These are phyloP conservation scores for Ia io DNA, from an alignment of 2,113 vertebrate genomes.

Conservation along the genomic window DNA sequence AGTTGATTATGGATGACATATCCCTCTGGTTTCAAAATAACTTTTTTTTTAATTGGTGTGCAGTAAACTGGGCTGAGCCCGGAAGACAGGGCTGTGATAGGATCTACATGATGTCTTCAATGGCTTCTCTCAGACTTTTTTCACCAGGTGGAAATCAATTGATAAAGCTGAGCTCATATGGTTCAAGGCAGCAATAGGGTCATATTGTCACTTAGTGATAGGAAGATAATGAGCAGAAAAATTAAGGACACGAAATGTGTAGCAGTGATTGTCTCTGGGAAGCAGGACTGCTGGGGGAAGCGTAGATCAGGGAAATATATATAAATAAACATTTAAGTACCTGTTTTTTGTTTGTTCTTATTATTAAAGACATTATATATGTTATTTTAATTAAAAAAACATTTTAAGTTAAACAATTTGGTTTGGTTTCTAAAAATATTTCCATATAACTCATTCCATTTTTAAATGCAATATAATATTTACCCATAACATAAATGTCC, in stretches of 20 bases:
- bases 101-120: background rate
- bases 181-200: background rate
- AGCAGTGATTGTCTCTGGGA: background rate
- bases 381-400: background rate
- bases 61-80: rapidly evolving
- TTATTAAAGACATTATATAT: background rate
- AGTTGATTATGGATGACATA: background rate
- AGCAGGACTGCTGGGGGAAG: rapidly evolving
- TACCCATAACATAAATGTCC: background rate
- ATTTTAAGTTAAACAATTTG: background rate
- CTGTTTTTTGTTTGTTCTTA: background rate
- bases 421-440: background rate
- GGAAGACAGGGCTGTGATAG: background rate
- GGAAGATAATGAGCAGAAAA: background rate
- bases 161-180: background rate
- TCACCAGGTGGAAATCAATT: background rate
- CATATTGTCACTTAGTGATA: background rate
- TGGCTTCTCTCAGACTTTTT: background rate
- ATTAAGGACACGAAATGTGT: background rate
- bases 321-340: background rate
- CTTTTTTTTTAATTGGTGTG: background rate
- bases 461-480: background rate
- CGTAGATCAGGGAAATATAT: background rate
- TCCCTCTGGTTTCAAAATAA: background rate
- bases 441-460: background rate